phyloP scores from a whole-genome alignment of 2,113 vertebrate species.

The Dascyllus trimaculatus region DNA sequence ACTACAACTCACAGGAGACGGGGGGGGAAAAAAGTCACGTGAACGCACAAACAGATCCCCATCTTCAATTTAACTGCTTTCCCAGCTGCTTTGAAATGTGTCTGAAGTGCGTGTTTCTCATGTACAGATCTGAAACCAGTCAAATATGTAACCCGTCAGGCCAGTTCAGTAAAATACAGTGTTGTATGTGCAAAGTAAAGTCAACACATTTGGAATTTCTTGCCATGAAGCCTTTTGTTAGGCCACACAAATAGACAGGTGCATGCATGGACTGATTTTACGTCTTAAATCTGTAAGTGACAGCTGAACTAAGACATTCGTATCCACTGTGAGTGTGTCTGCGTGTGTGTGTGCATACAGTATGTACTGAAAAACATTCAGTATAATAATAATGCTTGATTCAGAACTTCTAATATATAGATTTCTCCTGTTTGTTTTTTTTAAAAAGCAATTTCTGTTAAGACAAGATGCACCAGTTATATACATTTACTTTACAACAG shows the following conservation, averaged over 20 bases:
- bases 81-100: background rate
- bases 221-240: conserved; percentile 38
- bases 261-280: conserved; percentile 62
- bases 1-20: conserved; percentile 11
- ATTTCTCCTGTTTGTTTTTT: background rate
- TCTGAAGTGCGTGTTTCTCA: conserved; percentile 15
- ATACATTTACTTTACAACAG: conserved; percentile 81
- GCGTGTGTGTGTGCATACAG: conserved; percentile 27
- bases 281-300: conserved; percentile 46
- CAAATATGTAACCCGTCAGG: background rate
- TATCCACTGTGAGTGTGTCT: conserved; percentile 33
- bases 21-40: background rate
- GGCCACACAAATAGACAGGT: conserved; percentile 46
- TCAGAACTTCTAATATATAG: conserved; percentile 48
- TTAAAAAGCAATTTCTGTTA: conserved; percentile 62
- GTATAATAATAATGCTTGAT: conserved; percentile 52
- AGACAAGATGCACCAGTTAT: conserved; percentile 70
- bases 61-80: background rate
- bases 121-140: conserved; percentile 28
- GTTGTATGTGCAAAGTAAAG: conserved; percentile 55
- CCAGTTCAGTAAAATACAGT: conserved; percentile 38
- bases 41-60: conserved; percentile 15
- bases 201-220: conserved; percentile 11
- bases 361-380: conserved; percentile 64
- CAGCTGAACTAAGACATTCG: conserved; percentile 62